These are phyloP conservation scores for Cryptoblepharus egeriae DNA, from an alignment of 2,797 vertebrate species.

Conservation along the genomic window DNA sequence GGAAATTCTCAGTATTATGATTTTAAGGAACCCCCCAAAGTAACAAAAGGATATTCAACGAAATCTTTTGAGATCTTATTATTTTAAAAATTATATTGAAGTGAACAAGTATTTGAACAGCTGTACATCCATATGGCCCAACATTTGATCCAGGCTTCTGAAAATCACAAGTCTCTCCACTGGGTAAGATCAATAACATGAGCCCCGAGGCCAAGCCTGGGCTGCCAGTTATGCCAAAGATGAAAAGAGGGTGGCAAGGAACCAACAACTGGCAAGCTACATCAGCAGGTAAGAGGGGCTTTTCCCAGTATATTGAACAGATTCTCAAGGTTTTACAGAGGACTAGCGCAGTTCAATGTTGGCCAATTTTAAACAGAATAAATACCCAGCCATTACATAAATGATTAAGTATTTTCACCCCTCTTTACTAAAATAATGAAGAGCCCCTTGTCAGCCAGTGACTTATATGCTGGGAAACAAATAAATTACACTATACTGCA, in stretches of 20 bases:
- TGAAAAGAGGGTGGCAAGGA: too few species aligned
- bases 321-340: neutral
- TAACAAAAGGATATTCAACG: neutral
- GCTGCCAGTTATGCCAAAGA: too few species aligned
- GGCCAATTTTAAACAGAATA: neutral
- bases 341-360: neutral
- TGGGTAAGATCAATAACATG: too few species aligned
- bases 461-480: slow-evolving; percentile 40
- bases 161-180: too few species aligned
- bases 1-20: neutral
- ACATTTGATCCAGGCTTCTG: too few species aligned
- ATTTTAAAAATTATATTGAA: neutral
- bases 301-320: neutral
- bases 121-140: neutral
- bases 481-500: slow-evolving; percentile 41
- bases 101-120: neutral
- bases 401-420: neutral
- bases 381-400: neutral
- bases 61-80: neutral
- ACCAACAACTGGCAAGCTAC: too few species aligned
- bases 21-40: neutral
- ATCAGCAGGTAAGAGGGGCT: too few species aligned
- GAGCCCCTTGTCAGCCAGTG: slow-evolving; percentile 19
- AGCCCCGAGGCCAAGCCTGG: too few species aligned
- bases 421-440: neutral